These are phyloP conservation scores for Polypedilum pembai DNA, from an alignment of 1,140 invertebrate genomes.

Conservation along the genomic window DNA sequence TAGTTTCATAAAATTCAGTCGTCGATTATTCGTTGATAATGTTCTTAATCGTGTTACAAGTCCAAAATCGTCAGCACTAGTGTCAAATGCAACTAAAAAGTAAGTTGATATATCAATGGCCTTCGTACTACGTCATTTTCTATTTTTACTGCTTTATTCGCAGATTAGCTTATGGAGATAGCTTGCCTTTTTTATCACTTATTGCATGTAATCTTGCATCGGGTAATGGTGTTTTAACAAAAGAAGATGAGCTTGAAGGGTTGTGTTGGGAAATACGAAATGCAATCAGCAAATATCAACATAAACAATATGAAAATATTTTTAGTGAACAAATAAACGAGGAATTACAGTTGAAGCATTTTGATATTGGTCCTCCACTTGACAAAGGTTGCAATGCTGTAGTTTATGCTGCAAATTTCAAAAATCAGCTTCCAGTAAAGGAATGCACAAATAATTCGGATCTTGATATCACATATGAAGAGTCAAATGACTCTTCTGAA, in stretches of 20 bases:
- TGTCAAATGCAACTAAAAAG: constrained; percentile 52
- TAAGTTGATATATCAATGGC: constrained; percentile 27
- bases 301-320: constrained; percentile 50
- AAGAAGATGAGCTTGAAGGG: constrained; percentile 69
- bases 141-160: constrained; percentile 16
- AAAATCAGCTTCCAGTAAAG: constrained; percentile 33
- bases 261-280: constrained; percentile 70
- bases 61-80: constrained; percentile 53
- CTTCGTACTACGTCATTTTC: not conserved
- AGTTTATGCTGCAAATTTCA: constrained; percentile 62
- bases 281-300: constrained; percentile 55
- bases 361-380: constrained; percentile 62
- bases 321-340: constrained; percentile 43
- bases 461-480: not conserved
- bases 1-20: constrained; percentile 30
- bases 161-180: constrained; percentile 59
- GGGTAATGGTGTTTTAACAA: constrained; percentile 64
- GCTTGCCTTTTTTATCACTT: constrained; percentile 64
- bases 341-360: constrained; percentile 49
- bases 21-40: constrained; percentile 59
- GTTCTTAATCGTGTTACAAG: constrained; percentile 61
- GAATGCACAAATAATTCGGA: not conserved
- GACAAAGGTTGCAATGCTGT: constrained; percentile 77
- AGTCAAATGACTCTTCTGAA: not conserved
- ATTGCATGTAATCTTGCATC: constrained; percentile 67